A percentile compares a stretch with the other conserved stretches of the same genome.
Evolutionary conservation across 2,113 vertebrate species (phyloP).

Genomic region (Pteruthius melanotis): DNA sequence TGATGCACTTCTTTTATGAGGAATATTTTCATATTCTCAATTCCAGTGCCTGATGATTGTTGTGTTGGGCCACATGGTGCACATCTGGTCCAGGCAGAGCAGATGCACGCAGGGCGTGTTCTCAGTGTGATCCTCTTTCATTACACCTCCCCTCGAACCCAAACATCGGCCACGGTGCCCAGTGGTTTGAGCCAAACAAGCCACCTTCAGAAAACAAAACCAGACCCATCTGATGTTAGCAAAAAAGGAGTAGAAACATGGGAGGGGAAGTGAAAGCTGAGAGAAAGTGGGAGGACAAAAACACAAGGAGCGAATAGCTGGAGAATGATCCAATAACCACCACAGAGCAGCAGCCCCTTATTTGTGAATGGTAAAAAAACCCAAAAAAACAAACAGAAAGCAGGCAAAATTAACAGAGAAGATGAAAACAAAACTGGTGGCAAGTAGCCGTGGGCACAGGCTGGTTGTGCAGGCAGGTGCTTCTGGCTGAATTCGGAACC

Average conservation of each 20-base stretch:
- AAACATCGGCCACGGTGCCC: background rate
- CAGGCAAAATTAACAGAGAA: background rate
- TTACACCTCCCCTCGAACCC: background rate
- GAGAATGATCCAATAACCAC: background rate
- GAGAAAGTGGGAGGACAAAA: slow-evolving; percentile 36
- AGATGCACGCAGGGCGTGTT: background rate
- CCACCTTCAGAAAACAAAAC: background rate
- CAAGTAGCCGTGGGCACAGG: background rate
- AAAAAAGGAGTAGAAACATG: background rate
- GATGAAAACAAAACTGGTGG: background rate
- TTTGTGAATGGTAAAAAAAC: background rate
- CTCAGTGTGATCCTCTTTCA: background rate
- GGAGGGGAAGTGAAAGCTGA: slow-evolving; percentile 26
- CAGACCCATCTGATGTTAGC: background rate
- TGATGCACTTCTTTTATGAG: background rate
- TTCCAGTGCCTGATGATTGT: background rate
- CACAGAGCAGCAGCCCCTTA: background rate
- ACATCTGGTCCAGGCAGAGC: background rate
- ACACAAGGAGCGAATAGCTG: slow-evolving; percentile 2
- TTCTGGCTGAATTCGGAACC: background rate
- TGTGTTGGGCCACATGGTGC: background rate
- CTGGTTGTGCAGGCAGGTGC: background rate
- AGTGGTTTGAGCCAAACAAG: background rate
- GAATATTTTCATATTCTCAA: background rate
- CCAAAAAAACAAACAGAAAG: background rate